A percentile compares a stretch with the other conserved stretches of the same genome.
phyloP scores from a whole-genome alignment of 2,113 vertebrate species.

The Varanus komodoensis region DNA sequence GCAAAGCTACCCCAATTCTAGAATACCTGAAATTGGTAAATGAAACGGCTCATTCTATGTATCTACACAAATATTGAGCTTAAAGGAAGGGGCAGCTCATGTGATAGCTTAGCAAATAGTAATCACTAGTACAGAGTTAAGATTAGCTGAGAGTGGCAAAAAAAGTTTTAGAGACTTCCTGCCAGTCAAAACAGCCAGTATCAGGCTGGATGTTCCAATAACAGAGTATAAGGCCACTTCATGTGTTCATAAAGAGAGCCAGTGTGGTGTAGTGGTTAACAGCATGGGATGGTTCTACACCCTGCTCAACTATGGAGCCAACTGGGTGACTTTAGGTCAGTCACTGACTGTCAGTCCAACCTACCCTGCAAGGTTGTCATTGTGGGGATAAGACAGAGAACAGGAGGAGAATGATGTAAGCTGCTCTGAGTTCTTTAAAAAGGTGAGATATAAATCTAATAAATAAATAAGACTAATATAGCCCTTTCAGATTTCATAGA shows the following conservation, averaged over 20 bases:
- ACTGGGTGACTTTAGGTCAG: too few species aligned
- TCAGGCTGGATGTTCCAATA: background rate
- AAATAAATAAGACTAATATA: background rate
- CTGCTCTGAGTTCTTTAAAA: too few species aligned
- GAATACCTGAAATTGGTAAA: background rate
- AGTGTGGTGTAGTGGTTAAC: too few species aligned
- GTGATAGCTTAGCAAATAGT: background rate
- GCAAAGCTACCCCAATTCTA: too few species aligned
- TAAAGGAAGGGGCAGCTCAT: background rate
- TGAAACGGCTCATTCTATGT: slow-evolving; percentile 7
- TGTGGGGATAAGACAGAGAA: too few species aligned
- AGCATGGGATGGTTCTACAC: too few species aligned
- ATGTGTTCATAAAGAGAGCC: too few species aligned
- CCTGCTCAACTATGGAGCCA: too few species aligned
- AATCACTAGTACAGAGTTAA: background rate
- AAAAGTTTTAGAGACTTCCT: background rate
- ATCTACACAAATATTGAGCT: background rate
- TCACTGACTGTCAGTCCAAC: too few species aligned
- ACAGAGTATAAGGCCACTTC: background rate
- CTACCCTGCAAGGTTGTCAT: too few species aligned
- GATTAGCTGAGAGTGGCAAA: background rate
- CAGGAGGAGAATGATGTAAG: too few species aligned
- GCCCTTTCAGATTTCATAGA: background rate
- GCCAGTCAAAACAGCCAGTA: background rate
- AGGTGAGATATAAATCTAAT: too few species aligned